Conservation (phyloP, 2,888 invertebrate species). For the Eledone cirrhosa region DNA sequence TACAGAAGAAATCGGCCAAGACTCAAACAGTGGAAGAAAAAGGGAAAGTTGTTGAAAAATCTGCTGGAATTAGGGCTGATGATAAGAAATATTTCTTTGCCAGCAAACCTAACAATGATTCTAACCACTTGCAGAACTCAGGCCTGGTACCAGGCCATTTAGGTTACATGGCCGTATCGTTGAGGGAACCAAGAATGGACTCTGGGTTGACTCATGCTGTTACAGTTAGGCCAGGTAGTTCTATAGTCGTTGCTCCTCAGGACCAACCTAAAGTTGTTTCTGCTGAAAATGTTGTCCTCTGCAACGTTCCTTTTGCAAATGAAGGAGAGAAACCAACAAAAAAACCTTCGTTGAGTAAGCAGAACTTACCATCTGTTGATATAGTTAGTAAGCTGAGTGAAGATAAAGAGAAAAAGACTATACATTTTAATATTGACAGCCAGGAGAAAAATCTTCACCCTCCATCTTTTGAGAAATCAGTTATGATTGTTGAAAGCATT, state of each 20-base stretch:
- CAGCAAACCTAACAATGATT: background rate
- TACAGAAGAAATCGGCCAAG: background rate
- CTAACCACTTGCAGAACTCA: slow-evolving; percentile 27
- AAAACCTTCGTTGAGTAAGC: background rate
- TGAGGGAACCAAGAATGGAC: slow-evolving; percentile 57
- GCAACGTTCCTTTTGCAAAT: slow-evolving; percentile 19
- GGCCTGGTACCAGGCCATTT: slow-evolving; percentile 54
- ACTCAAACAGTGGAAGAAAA: background rate
- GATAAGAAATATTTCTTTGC: slow-evolving; percentile 8
- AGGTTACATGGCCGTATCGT: slow-evolving; percentile 62
- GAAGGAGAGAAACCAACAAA: background rate
- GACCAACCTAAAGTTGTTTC: slow-evolving; percentile 47
- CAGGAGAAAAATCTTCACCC: too few relatives aligned
- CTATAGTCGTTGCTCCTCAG: slow-evolving; percentile 41
- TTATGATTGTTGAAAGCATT: too few relatives aligned
- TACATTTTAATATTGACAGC: too few relatives aligned
- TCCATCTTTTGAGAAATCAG: too few relatives aligned
- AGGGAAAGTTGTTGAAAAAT: background rate
- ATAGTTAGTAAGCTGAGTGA: background rate
- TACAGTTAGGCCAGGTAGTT: slow-evolving; percentile 33
- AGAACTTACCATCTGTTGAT: slow-evolving; percentile 22
- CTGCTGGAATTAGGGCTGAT: background rate
- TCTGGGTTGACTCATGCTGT: slow-evolving; percentile 47
- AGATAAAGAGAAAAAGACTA: background rate
- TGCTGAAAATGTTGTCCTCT: slow-evolving; percentile 51